These are phyloP conservation scores for Poliocrania exsul DNA, from an alignment of 2,797 vertebrate genomes.

Conservation along the genomic window DNA sequence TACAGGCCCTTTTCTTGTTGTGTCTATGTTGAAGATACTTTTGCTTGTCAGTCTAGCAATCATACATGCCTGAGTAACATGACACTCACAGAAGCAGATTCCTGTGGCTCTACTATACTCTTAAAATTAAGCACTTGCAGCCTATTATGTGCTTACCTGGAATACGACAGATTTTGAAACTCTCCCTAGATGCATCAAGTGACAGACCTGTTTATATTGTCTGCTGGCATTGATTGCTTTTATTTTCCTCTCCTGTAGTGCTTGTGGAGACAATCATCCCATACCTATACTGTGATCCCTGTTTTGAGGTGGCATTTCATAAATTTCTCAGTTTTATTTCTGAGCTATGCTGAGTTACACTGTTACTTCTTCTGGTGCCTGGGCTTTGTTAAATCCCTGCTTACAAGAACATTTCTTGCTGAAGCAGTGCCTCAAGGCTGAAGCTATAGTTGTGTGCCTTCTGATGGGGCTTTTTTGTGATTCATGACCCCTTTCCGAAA, in stretches of 20 bases:
- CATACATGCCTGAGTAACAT: not conserved
- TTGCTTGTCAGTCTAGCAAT: not conserved
- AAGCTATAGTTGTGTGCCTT: not conserved
- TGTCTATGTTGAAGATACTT: not conserved
- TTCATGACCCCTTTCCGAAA: not conserved
- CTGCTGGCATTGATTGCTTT: not conserved
- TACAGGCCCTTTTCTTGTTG: not conserved
- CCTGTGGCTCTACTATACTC: rapidly evolving
- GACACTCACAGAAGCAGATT: not conserved
- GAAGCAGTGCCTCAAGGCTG: not conserved
- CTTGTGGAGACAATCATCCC: not conserved
- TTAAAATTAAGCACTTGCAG: not conserved
- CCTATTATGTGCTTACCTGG: not conserved
- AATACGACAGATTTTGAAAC: not conserved
- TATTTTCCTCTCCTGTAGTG: not conserved
- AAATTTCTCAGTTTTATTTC: not conserved
- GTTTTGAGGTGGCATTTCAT: not conserved
- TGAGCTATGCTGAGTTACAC: not conserved
- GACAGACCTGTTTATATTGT: not conserved
- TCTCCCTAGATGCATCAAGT: not conserved
- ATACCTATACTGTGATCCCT: not conserved
- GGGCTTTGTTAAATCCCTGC: not conserved
- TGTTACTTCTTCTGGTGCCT: not conserved
- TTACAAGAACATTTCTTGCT: not conserved
- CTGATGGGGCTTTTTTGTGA: not conserved